Conservation (phyloP, 2,797 vertebrate genomes). For the Hippocampus kuda region DNA sequence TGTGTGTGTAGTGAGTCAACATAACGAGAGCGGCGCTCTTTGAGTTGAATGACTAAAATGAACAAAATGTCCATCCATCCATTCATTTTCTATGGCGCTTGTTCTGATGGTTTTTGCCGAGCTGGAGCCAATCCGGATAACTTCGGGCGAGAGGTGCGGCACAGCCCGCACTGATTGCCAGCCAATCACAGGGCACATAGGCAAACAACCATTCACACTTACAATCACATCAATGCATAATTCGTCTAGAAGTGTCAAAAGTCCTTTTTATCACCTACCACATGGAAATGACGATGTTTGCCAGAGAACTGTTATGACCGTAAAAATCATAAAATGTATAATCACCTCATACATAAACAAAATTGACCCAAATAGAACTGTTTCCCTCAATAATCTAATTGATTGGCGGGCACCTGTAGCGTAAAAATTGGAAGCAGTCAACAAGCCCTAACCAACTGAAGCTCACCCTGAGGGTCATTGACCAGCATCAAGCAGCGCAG, state of each 20-base stretch:
- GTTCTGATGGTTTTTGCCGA: too few relatives aligned
- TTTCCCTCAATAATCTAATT: neutral
- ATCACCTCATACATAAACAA: too few relatives aligned
- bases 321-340: neutral
- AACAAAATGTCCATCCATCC: too few relatives aligned
- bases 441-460: slow-evolving; percentile 8
- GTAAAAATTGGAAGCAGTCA: neutral
- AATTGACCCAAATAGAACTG: neutral
- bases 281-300: neutral
- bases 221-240: neutral
- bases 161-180: too few relatives aligned
- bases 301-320: neutral
- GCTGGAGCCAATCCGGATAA: neutral
- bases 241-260: neutral
- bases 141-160: neutral
- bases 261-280: neutral
- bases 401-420: neutral
- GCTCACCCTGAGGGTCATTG: slow-evolving; percentile 82
- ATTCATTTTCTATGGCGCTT: too few relatives aligned
- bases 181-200: neutral
- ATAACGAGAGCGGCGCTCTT: too few relatives aligned
- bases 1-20: too few relatives aligned
- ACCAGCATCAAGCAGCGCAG: slow-evolving; percentile 82
- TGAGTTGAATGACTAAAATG: too few relatives aligned
- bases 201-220: neutral